phyloP scores from a whole-genome alignment of 2,113 vertebrate genomes.

The Mus spicilegus region DNA sequence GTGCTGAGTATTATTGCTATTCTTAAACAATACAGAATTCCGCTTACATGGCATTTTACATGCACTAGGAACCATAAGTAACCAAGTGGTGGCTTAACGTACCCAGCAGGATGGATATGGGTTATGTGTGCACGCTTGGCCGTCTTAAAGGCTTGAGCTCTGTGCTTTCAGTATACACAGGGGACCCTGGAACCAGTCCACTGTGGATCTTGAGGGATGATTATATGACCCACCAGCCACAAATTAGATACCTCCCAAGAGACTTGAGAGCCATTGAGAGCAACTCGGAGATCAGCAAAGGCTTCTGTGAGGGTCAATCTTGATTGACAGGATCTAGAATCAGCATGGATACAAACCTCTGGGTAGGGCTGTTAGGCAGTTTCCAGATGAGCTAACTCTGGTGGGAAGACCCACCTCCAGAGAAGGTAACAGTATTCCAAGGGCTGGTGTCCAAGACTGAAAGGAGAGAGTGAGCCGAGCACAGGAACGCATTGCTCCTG shows the following conservation, averaged over 20 bases:
- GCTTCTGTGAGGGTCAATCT: not conserved
- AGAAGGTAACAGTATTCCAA: not conserved
- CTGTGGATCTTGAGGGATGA: not conserved
- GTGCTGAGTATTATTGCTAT: not conserved
- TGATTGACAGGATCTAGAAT: no score
- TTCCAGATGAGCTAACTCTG: not conserved
- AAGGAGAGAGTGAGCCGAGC: not conserved
- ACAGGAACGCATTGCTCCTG: accelerated
- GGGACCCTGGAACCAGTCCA: not conserved
- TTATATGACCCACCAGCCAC: no score
- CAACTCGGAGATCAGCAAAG: not conserved
- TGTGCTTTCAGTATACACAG: not conserved
- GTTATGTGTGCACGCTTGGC: not conserved
- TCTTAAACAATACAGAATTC: not conserved
- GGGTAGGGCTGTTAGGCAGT: not conserved
- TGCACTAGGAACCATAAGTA: not conserved
- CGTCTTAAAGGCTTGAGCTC: not conserved
- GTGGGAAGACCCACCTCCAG: no score
- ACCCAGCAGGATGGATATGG: not conserved
- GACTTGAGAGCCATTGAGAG: not conserved
- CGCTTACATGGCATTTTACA: not conserved
- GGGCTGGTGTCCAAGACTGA: not conserved
- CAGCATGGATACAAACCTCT: not conserved
- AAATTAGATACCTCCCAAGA: not conserved
- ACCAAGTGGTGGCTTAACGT: not conserved